phyloP scores from a whole-genome alignment of 1,140 invertebrate species.

The Pseudomyrmex dendroicus region DNA sequence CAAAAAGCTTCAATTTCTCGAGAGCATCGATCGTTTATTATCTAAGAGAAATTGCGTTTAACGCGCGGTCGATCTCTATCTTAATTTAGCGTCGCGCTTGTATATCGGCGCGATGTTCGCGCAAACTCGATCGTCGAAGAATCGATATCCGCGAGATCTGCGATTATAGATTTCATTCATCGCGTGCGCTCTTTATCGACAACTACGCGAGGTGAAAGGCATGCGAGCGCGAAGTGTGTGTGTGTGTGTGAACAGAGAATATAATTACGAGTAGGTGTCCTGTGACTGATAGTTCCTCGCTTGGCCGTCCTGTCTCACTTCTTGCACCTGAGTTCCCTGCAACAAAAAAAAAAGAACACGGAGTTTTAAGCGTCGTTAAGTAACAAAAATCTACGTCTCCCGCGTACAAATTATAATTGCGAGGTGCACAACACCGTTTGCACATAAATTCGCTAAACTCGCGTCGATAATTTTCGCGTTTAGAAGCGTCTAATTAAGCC shows the following conservation, averaged over 20 bases:
- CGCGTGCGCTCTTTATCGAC: too few relatives aligned
- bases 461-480: slow-evolving; percentile 15
- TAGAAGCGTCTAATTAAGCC: slow-evolving; percentile 38
- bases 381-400: slow-evolving; percentile 7
- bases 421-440: slow-evolving; percentile 59
- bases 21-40: neutral
- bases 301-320: slow-evolving; percentile 78
- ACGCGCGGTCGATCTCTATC: neutral
- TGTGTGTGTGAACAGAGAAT: slow-evolving; percentile 54
- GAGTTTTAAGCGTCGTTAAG: slow-evolving; percentile 48
- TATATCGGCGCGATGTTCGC: neutral
- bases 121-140: neutral
- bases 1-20: neutral
- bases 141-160: neutral
- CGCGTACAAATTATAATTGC: slow-evolving; percentile 10
- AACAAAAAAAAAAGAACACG: slow-evolving; percentile 66
- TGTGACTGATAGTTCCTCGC: slow-evolving; percentile 75
- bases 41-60: neutral
- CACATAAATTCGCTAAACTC: slow-evolving; percentile 70
- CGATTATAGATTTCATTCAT: too few relatives aligned
- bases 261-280: slow-evolving; percentile 80
- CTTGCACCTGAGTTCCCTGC: slow-evolving; percentile 79
- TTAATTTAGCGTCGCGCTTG: neutral
- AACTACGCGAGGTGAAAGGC: neutral
- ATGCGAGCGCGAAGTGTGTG: neutral